Evolutionary conservation across 2,797 vertebrate species (phyloP), one percentile per base, ranked within the genome.

Genomic region (Pelobates cultripes): DNA sequence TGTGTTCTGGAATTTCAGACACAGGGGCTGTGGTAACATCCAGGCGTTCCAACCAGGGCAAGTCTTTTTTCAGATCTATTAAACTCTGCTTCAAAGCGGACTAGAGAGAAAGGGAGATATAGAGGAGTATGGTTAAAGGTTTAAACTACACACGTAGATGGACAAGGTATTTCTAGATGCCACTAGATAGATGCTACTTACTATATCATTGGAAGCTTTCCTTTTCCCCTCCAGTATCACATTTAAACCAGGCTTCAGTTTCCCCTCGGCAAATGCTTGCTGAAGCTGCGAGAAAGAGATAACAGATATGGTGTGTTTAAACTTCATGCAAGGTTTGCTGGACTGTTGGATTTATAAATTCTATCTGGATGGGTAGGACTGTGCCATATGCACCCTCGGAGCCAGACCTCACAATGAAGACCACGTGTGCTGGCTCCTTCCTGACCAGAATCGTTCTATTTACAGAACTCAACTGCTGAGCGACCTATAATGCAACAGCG

Each of bases 161-260:
- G 28, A 28, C 28, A 1, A 28, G 28, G 28, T 28, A 28, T 28
- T 28, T 28, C 1, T 28, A 28, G 28, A 28, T 1, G 28, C 28
- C 28, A 28, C 28, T 28, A 28, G 28, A 28, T 28, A 28, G 28
- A 5, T 51, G 47, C 5, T 51, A 87, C 97, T 97, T 85, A 99
- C 98, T 94, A 91, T 81, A 83, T 97, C 91, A 87, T 97, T 99
- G 75, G 83, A 70, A 0, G 72, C 66, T 86, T 90, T 95, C 85
- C 94, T 96, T 73, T 89, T 84, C 86, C 92, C 89, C 43, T 95
- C 88, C 69, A 95, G 87, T 79, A 94, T 85, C 53, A 98, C 79
- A 79, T 98, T 99, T 87, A 99, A 91, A 41, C 98, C 98, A 47
- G 97, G 96, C 78, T 97, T 97, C 80, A 99, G 87, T 57, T 92